Base-by-base conservation (phyloP, 2,113 vertebrate genomes). In the Grammomys surdaster region DNA sequence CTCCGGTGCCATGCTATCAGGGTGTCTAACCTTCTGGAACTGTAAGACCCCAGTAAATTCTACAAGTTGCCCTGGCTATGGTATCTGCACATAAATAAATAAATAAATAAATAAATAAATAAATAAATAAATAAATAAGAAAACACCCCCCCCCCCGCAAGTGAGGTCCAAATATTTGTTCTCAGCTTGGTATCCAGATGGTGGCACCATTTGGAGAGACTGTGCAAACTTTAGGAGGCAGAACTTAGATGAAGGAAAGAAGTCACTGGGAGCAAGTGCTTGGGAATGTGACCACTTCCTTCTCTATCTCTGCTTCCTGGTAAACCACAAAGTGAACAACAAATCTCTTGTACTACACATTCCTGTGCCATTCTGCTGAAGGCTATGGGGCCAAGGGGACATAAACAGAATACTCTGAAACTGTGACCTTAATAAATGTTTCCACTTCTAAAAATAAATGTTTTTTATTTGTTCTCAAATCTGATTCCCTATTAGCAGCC, bases 391-490 rank as follows among this genome's bases (percentile, higher is more conserved):
- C 46, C 46, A 48, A 51, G 46, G 8, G 26, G 28, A 28, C 43
- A 31, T 43, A 76, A 26, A 51, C 16, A 78, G 48, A 51, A 78
- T 51, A 48, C 46, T 77, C 76, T 78, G 76, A 78, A 78, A 51
- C 46, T 51, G 26, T 78, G 46, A 78, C 48, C 26, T 28, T 51
- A 78, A 48, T 28, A 76, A 46, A 77, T 31, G 46, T 51, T 78
- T 78, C 46, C 28, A 14, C 13, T 28, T 78, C 46, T 51, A 16
- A 48, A 77, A 77, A 54, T 54, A 17, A 54, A 46, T 86, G 16
- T 60, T 26, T 60, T 67, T 89, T 24, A 67, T 72, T 89, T 91
- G 78, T 93, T 88, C 78, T 77, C 13, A 84, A 78, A 88, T 69
- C 63, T 73, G 56, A 80, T 65, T 65, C 26, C 58, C 56, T 75